phyloP scores from a whole-genome alignment of 2,113 vertebrate genomes.

The Peucedramus taeniatus region DNA sequence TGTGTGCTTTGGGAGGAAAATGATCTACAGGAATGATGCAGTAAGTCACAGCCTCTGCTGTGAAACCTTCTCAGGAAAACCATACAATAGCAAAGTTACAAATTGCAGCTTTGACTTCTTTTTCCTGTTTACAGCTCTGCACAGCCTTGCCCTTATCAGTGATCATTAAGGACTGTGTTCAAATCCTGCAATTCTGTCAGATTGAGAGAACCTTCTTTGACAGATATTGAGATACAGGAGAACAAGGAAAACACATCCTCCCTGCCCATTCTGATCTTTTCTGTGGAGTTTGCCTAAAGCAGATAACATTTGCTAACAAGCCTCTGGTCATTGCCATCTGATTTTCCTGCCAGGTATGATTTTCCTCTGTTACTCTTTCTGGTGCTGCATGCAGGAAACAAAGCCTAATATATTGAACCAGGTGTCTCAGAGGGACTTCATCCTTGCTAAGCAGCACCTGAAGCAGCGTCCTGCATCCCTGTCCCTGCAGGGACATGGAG shows the following conservation, averaged over 20 bases:
- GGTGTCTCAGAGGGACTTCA: accelerated
- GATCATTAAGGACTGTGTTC: background rate
- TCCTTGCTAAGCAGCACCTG: background rate
- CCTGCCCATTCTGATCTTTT: background rate
- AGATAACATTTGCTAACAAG: background rate
- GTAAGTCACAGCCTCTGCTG: background rate
- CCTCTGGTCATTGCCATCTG: background rate
- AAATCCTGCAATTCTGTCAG: background rate
- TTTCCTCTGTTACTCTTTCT: background rate
- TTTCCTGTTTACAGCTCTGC: background rate
- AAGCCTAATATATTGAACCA: background rate
- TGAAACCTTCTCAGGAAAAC: background rate
- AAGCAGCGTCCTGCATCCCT: background rate
- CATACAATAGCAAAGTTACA: background rate
- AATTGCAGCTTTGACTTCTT: background rate
- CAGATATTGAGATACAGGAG: background rate
- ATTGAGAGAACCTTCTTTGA: background rate
- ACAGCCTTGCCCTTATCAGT: background rate
- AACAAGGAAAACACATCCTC: background rate
- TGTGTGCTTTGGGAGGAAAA: background rate
- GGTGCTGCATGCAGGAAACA: background rate
- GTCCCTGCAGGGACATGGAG: background rate
- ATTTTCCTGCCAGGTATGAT: background rate
- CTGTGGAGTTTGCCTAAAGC: background rate
- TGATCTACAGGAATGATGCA: background rate